These are phyloP conservation scores for Aphodius sticticus DNA, from an alignment of 2,888 invertebrate genomes.

Conservation along the genomic window DNA sequence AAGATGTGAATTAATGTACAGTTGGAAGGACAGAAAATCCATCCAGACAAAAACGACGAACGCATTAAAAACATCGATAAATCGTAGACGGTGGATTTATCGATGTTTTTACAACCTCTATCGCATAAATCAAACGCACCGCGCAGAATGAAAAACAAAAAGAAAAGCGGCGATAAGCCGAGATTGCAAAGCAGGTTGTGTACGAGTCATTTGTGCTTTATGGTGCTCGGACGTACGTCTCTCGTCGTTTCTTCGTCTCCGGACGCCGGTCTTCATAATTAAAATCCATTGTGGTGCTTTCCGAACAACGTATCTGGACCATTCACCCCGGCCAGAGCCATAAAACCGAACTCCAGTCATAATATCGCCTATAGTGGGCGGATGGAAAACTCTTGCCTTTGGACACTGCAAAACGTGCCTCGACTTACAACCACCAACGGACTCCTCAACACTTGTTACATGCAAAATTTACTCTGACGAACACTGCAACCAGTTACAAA, in stretches of 20 bases:
- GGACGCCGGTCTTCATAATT: background rate
- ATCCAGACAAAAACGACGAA: background rate
- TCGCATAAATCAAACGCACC: background rate
- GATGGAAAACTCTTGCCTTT: background rate
- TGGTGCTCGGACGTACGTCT: background rate
- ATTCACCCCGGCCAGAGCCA: background rate
- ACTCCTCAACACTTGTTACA: background rate
- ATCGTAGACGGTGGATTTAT: background rate
- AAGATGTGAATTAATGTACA: background rate
- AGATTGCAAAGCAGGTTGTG: background rate
- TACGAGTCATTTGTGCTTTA: background rate
- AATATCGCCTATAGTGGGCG: background rate
- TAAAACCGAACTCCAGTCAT: conserved; percentile 4
- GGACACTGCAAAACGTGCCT: background rate
- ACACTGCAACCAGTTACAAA: background rate
- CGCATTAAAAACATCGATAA: background rate
- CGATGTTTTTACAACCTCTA: background rate
- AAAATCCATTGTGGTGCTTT: background rate
- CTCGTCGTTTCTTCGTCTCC: background rate
- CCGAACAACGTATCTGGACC: background rate
- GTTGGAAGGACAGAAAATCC: background rate
- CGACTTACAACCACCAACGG: background rate
- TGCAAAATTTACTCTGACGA: background rate
- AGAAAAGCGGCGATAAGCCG: background rate
- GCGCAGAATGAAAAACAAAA: background rate